A percentile compares a stretch with the other conserved stretches of the same genome.
These are phyloP conservation scores for Mobula hypostoma DNA, from an alignment of 2,113 vertebrate genomes.

Conservation along the genomic window DNA sequence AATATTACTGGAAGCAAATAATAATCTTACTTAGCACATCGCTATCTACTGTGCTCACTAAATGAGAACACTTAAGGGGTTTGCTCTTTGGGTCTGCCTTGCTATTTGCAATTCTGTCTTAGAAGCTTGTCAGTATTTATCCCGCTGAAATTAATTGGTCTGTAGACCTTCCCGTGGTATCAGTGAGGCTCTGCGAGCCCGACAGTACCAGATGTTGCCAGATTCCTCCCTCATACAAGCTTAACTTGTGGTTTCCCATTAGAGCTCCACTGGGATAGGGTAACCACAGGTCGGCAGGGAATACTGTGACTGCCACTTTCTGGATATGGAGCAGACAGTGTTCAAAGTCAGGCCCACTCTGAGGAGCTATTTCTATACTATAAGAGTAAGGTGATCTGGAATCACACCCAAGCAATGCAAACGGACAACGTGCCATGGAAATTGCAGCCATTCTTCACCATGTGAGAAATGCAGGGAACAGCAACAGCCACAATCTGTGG, in stretches of 20 bases:
- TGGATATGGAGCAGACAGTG: not conserved
- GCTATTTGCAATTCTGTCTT: not conserved
- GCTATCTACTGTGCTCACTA: not conserved
- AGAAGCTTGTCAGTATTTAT: not conserved
- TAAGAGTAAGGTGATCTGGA: not conserved
- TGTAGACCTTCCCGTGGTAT: not conserved
- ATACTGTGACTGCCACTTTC: not conserved
- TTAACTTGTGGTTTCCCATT: not conserved
- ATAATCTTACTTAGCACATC: not conserved
- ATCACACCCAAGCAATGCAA: too few relatives aligned
- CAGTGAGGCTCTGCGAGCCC: not conserved
- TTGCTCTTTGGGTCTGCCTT: not conserved
- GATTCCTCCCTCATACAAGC: not conserved
- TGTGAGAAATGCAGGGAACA: too few relatives aligned
- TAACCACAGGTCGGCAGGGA: not conserved
- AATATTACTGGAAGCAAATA: slow-evolving; percentile 7
- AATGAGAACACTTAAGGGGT: not conserved
- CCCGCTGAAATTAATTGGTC: not conserved
- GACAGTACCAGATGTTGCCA: not conserved
- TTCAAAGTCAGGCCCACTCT: not conserved
- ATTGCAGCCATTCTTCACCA: too few relatives aligned
- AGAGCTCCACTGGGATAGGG: not conserved
- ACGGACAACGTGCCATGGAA: too few relatives aligned
- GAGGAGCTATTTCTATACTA: not conserved
- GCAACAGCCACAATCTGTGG: too few relatives aligned